phyloP scores from a whole-genome alignment of 2,113 vertebrate species.

The Scortum barcoo region DNA sequence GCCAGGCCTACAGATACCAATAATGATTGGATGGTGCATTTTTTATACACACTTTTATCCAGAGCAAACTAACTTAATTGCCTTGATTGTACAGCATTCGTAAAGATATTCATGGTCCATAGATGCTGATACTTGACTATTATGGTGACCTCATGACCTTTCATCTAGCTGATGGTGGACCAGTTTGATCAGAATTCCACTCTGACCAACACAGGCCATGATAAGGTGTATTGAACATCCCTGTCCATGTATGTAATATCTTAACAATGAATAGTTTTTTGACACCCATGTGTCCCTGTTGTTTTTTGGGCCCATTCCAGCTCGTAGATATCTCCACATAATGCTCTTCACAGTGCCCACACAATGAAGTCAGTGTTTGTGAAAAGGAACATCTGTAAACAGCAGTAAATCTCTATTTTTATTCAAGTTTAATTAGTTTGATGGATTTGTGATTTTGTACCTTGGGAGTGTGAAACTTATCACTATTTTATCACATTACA shows the following conservation, averaged over 20 bases:
- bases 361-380: background rate
- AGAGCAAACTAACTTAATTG: background rate
- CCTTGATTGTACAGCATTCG: background rate
- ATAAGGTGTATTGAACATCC: background rate
- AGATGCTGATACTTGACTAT: background rate
- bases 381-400: background rate
- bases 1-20: background rate
- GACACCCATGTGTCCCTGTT: background rate
- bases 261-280: background rate
- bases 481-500: background rate
- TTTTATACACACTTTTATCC: slow-evolving; percentile 2
- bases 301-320: background rate
- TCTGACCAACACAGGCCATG: background rate
- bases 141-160: background rate
- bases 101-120: background rate
- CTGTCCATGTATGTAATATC: background rate
- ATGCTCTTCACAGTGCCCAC: background rate
- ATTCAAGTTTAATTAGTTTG: background rate
- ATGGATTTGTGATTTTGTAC: background rate
- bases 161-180: background rate
- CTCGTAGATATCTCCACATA: background rate
- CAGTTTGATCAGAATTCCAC: background rate
- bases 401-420: background rate
- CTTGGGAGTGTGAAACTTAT: no score
- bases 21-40: background rate